Base-by-base conservation (phyloP, 2,113 vertebrate genomes). In the Gymnogyps californianus region DNA sequence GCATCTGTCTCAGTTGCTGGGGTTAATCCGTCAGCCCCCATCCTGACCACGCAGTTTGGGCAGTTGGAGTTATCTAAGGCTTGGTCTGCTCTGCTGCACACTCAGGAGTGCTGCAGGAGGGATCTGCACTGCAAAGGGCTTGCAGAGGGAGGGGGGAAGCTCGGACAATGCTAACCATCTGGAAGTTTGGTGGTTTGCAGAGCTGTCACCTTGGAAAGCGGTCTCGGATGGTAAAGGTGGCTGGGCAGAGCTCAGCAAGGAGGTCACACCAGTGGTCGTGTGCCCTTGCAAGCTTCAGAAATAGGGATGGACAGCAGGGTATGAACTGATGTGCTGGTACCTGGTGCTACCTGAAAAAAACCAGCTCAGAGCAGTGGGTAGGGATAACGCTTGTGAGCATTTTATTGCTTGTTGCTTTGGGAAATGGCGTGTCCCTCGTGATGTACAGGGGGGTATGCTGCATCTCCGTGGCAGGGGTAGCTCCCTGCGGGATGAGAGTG, bases 231-330 rank as follows among this genome's bases (percentile, higher is more conserved):
- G 14, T 44, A 59, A 54, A 79, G 70, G 62, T 61, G 52, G 36
- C 49, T 3, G 6, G 22, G 88, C 70, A 87, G 67, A 67, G 32
- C 46, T 57, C 28, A 71, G 78, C 57, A 55, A 55, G 49, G 89
- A 51, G 38, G 61, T 65, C 16, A 10, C 6, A 0, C 11, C 14
- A 2, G 19, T 38, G 57, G 31, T 20, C 0, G 1, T 0, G 0
- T 15, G 22, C 52, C 59, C 54, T 42, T 0, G 0, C 2, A 12
- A 67, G n/a, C 32, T n/a, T 47, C 64, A 80, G 54, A 46, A 75
- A 40, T 1, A 31, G 88, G n/a, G 25, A 18, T 22, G 44, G 65
- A 7, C 14, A 32, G 9, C 3, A 4, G 20, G 7, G 26, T 13
- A 13, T 42, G 38, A 67, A 13, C 21, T 32, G 34, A 9, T 65